Evolutionary conservation across 2,113 vertebrate species (phyloP), one percentile per base, ranked within the genome.

Genomic region (Aix galericulata): DNA sequence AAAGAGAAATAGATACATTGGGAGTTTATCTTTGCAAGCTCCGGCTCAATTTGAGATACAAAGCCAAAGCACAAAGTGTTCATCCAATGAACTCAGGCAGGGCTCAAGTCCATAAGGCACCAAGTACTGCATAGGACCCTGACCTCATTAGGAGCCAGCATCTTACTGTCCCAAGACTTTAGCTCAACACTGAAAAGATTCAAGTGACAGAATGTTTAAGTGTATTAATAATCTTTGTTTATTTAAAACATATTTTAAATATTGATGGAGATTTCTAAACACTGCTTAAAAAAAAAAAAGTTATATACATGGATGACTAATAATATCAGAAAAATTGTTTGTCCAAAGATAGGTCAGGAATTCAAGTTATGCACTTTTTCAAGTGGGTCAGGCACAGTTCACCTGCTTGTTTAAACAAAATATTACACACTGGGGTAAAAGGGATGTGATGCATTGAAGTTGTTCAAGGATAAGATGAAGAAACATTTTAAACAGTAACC

Each of bases 361-460:
- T 98, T 97, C 82, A 90, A 97, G 92, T 72, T 89, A 97, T 94
- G 95, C 86, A 71, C 66, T 94, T 95, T 88, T 96, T 91, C 81
- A 89, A 86, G 71, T n/a, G 73, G 96, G 96, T 98, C 97, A 97
- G 76, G 85, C 46, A 78, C 8, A 97, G 96, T 97, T 97, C 97
- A 96, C 93, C 92, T 96, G 86, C 92, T 97, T 93, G 21, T 79
- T 97, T 96, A 94, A 95, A 96, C 74, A 94, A 85, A 91, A 48
- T 67, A 88, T 59, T 92, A 73, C 52, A 72, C 40, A n/a, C 13
- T 9, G 29, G 55, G 40, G 34, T 32, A 69, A 48, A 88, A 40
- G 46, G 13, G 16, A 7, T 26, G 36, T 17, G 88, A 82, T 17
- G 64, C 59, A 66, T 22, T 75, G 26, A 89, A 79, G 26, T 62